Conservation (phyloP, 2,888 invertebrate species). For the Andrena marginata region DNA sequence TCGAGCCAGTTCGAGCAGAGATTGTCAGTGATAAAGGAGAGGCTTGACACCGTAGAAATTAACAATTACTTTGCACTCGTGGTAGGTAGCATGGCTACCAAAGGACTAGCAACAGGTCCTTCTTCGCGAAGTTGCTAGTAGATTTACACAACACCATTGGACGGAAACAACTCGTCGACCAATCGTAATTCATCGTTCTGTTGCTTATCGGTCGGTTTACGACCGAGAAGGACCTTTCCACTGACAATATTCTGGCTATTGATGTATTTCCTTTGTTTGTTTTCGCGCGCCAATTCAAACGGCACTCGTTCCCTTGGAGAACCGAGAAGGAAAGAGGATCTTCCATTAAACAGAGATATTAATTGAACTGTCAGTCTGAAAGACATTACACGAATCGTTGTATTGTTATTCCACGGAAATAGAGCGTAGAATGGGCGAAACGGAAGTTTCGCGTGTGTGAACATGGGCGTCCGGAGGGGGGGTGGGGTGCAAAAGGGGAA, state of each 20-base stretch:
- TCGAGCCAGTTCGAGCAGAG: neutral
- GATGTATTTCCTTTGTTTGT: constrained; percentile 14
- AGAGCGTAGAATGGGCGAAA: neutral
- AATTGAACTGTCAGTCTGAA: neutral
- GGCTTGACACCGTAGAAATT: constrained; percentile 15
- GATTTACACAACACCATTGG: constrained; percentile 46
- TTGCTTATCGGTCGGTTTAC: constrained; percentile 3
- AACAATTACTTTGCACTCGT: constrained; percentile 23
- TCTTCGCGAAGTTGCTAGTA: constrained; percentile 12
- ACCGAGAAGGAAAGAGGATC: neutral
- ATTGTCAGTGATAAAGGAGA: constrained; percentile 14
- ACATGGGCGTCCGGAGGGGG: no score
- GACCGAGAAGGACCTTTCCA: constrained; percentile 16
- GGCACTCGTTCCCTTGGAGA: neutral
- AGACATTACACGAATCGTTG: neutral
- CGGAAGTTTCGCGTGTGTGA: no score
- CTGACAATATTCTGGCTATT: neutral
- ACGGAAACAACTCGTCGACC: constrained; percentile 33
- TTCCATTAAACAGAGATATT: neutral
- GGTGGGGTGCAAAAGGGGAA: no score
- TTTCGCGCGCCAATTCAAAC: constrained; percentile 47
- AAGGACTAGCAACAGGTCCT: constrained; percentile 60
- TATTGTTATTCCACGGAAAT: neutral
- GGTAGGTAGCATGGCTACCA: constrained; percentile 37
- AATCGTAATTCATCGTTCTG: constrained; percentile 33